Conservation (phyloP, 2,888 invertebrate species). For the Nemotelus nigrinus region DNA sequence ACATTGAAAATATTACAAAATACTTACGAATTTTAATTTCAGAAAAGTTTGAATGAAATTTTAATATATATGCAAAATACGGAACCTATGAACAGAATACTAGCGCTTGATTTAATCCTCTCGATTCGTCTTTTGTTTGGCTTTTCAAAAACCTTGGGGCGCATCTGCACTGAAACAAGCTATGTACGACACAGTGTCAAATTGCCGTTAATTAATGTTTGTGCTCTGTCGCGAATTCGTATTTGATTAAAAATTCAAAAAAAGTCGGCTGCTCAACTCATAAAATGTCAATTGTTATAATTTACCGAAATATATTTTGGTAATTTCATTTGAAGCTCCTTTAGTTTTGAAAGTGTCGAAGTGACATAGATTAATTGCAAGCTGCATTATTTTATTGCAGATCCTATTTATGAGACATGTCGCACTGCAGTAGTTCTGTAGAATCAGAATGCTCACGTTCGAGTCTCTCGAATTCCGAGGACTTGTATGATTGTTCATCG, state of each 20-base stretch:
- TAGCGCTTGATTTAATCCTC: no score
- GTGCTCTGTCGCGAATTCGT: neutral
- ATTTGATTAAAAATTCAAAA: neutral
- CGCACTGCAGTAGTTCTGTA: neutral
- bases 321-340: conserved; percentile 13
- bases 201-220: conserved; percentile 8
- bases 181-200: conserved; percentile 8
- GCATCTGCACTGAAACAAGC: no score
- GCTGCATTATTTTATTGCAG: neutral
- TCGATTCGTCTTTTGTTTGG: no score
- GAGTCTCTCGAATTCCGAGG: neutral
- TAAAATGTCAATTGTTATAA: conserved; percentile 21
- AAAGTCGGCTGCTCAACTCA: conserved; percentile 1
- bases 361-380: conserved; percentile 1
- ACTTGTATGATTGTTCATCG: conserved; percentile 7
- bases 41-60: no score
- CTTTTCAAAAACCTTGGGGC: no score
- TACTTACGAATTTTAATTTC: no score
- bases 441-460: conserved; percentile 11
- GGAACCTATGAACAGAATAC: no score
- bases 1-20: no score
- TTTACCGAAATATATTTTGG: conserved; percentile 4
- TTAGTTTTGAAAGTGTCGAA: conserved; percentile 4
- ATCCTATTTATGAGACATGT: neutral
- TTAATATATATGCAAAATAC: no score